Percentiles rank a stretch among this genome's conserved stretches.
phyloP scores from a whole-genome alignment of 2,888 invertebrate species.

The Microchrysa polita region DNA sequence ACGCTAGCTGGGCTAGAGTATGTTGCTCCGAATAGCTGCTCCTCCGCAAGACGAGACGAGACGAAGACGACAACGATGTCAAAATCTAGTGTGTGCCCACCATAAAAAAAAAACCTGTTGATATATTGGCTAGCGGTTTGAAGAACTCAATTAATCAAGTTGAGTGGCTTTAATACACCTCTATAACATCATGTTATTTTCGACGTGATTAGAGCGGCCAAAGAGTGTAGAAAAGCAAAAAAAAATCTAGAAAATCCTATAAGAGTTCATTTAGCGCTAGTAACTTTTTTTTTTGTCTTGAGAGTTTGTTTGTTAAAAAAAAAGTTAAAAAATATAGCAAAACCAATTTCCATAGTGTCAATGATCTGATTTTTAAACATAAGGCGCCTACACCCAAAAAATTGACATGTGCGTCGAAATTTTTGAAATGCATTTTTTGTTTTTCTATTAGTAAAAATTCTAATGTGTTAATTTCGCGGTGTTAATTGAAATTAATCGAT shows the following conservation, averaged over 20 bases:
- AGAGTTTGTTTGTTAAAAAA: background rate
- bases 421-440: background rate
- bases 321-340: background rate
- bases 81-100: background rate
- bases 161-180: constrained; percentile 34
- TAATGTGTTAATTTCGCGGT: too few relatives aligned
- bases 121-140: constrained; percentile 30
- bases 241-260: background rate
- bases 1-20: too few relatives aligned
- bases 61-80: background rate
- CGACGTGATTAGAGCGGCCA: background rate
- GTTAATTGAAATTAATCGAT: constrained; percentile 8
- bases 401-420: too few relatives aligned
- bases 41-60: too few relatives aligned
- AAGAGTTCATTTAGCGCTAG: too few relatives aligned
- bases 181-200: constrained; percentile 28
- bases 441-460: background rate
- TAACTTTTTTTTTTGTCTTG: too few relatives aligned
- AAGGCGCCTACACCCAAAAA: too few relatives aligned
- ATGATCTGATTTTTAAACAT: constrained; percentile 30
- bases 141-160: constrained; percentile 44
- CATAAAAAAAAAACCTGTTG: constrained; percentile 11
- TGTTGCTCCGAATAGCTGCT: too few relatives aligned
- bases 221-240: too few relatives aligned
- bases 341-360: constrained; percentile 16